These are phyloP conservation scores for Acipenser ruthenus DNA, from an alignment of 2,797 vertebrate genomes.

Conservation along the genomic window DNA sequence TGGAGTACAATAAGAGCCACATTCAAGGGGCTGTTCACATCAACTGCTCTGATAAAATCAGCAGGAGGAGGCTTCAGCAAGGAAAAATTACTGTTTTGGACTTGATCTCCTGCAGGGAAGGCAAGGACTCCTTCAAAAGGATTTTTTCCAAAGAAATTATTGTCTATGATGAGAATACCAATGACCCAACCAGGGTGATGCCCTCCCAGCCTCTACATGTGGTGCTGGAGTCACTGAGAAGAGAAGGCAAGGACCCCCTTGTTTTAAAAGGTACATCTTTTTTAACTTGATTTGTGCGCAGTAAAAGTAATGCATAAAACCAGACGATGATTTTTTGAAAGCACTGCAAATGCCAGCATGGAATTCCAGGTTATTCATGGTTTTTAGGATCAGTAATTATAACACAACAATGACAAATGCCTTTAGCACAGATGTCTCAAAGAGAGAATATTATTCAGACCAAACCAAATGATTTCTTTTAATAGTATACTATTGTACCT, in stretches of 20 bases:
- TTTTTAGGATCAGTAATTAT: too few species aligned
- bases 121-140: constrained; percentile 92
- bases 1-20: constrained; percentile 97
- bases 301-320: too few species aligned
- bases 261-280: constrained; percentile 83
- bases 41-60: constrained; percentile 97
- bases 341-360: too few species aligned
- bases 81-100: constrained; percentile 97
- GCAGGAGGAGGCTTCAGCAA: constrained; percentile 89
- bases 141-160: constrained; percentile 98
- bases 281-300: neutral
- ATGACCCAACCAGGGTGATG: constrained; percentile 78
- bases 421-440: too few species aligned
- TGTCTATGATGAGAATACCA: constrained; percentile 93
- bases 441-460: too few species aligned
- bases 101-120: constrained; percentile 89
- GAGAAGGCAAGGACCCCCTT: constrained; percentile 93
- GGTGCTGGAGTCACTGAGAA: constrained; percentile 87
- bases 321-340: too few species aligned
- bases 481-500: too few species aligned
- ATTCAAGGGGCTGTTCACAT: constrained; percentile 94
- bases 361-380: too few species aligned
- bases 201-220: constrained; percentile 85
- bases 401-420: too few species aligned
- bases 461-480: too few species aligned